Percentiles rank a stretch among this genome's conserved stretches.
Evolutionary conservation across 2,797 vertebrate genomes (phyloP).

Genomic region (Podarcis lilfordi): DNA sequence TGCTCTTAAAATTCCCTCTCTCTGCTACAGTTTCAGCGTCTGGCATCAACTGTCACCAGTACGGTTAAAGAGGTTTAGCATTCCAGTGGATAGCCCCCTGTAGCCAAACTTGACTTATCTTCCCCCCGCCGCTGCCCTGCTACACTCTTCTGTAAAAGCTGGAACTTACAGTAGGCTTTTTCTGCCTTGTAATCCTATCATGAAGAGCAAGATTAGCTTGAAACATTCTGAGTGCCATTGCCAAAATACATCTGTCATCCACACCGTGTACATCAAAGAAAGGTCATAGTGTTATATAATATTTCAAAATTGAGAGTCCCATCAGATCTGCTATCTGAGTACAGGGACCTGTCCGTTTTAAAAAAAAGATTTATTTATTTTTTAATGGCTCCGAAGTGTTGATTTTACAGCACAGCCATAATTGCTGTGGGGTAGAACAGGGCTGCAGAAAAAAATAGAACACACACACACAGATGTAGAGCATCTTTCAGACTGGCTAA

Average conservation of each 20-base stretch:
- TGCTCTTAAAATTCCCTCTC: not conserved
- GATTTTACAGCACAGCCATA: constrained; percentile 12
- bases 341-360: constrained; percentile 20
- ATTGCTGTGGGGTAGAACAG: not conserved
- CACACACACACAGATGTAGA: not conserved
- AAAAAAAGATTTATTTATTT: not conserved
- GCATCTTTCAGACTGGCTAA: constrained; percentile 9
- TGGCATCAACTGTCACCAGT: not conserved
- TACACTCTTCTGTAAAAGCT: constrained; percentile 39
- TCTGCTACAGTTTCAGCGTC: not conserved
- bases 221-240: constrained; percentile 47
- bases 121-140: not conserved
- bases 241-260: constrained; percentile 54
- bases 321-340: constrained; percentile 34
- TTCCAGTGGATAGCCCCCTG: constrained; percentile 3
- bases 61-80: constrained; percentile 4
- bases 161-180: constrained; percentile 37
- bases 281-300: constrained; percentile 26
- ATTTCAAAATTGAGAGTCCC: constrained; percentile 46
- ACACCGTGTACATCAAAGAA: constrained; percentile 49
- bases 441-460: not conserved
- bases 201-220: constrained; percentile 53
- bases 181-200: constrained; percentile 47
- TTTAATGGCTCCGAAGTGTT: constrained; percentile 33
- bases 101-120: not conserved